Conservation (phyloP, 2,113 vertebrate genomes). For the Nycticebus coucang region DNA sequence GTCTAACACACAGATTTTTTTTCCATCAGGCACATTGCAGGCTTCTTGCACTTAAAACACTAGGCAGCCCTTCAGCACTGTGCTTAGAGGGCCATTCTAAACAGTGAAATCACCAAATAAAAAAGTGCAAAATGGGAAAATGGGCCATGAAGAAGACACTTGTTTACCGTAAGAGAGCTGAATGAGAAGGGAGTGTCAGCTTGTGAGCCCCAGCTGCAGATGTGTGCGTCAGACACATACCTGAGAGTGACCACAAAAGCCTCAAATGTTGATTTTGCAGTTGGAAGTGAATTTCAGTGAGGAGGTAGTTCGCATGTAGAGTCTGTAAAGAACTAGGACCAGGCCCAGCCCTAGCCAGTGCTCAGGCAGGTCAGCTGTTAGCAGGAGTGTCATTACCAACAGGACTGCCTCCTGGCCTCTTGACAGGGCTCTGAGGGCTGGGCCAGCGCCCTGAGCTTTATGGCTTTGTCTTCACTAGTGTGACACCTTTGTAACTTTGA, state of each 20-base stretch:
- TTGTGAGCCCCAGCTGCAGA: not conserved
- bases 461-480: not conserved
- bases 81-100: not conserved
- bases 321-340: not conserved
- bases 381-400: rapidly evolving
- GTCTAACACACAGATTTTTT: not conserved
- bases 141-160: not conserved
- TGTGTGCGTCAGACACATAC: not conserved
- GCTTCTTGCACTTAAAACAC: not conserved
- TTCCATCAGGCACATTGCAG: not conserved
- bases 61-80: not conserved
- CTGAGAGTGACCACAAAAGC: not conserved
- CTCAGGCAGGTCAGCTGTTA: not conserved
- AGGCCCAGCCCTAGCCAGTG: not conserved
- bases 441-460: not conserved
- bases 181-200: not conserved
- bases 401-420: not conserved
- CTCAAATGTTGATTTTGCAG: not conserved
- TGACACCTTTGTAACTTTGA: not conserved
- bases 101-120: slow-evolving; percentile 16
- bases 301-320: not conserved
- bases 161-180: not conserved
- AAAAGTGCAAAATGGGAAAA: not conserved
- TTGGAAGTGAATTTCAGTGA: not conserved
- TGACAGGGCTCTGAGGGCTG: not conserved